phyloP scores from a whole-genome alignment of 2,888 invertebrate species.

The Diarsia mendica region DNA sequence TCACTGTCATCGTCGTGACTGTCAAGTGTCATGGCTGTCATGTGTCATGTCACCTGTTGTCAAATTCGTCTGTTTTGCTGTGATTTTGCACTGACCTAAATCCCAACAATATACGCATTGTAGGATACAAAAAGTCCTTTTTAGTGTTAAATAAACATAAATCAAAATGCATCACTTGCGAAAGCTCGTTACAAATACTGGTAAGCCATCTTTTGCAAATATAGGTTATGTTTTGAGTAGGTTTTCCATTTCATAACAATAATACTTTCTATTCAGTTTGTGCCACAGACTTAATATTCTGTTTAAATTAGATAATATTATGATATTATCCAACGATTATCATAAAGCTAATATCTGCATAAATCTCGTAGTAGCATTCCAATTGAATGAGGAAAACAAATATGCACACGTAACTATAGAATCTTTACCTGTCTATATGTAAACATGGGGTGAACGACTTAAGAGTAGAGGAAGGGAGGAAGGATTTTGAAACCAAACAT shows the following conservation, averaged over 20 bases:
- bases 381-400: background rate
- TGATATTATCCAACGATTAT: background rate
- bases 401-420: background rate
- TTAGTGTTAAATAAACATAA: background rate
- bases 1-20: background rate
- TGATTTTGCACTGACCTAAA: constrained; percentile 43
- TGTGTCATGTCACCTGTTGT: background rate
- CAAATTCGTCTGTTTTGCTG: constrained; percentile 38
- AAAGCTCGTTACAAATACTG: constrained; percentile 58
- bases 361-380: background rate
- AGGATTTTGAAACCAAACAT: background rate
- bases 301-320: background rate
- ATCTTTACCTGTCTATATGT: background rate
- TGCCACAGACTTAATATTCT: background rate
- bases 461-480: background rate
- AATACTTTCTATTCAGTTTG: background rate
- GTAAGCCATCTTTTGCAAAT: constrained; percentile 56
- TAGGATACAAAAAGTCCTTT: constrained; percentile 8
- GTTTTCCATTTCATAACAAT: constrained; percentile 30
- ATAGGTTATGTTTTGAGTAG: constrained; percentile 47
- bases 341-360: background rate
- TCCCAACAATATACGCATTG: background rate
- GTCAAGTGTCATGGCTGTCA: background rate
- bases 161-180: constrained; percentile 66
- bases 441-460: background rate